Percentiles rank a stretch among this genome's conserved stretches.
Evolutionary conservation across 2,797 vertebrate genomes (phyloP).

Genomic region (Galaxias olidus): DNA sequence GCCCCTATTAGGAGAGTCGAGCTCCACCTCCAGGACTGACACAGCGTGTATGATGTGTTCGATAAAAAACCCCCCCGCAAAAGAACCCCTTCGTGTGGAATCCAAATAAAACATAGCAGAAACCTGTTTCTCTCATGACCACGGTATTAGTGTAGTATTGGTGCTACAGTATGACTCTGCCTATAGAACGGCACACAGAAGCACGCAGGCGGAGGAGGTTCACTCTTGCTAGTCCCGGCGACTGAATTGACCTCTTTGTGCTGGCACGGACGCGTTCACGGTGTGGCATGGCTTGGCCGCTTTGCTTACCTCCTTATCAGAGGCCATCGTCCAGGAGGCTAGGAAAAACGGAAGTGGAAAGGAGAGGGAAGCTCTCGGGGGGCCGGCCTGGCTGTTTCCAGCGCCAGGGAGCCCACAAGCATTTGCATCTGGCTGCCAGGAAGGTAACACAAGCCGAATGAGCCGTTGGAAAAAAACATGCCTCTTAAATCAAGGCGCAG

Average conservation of each 20-base stretch:
- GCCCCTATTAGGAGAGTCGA: slow-evolving; percentile 16
- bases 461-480: slow-evolving; percentile 35
- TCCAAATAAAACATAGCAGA: too few species aligned
- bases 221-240: too few species aligned
- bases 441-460: slow-evolving; percentile 35
- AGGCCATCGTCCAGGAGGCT: slow-evolving; percentile 10
- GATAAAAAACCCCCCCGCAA: too few species aligned
- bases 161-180: too few species aligned
- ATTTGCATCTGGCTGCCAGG: slow-evolving; percentile 40
- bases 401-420: slow-evolving; percentile 3
- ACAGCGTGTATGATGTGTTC: neutral
- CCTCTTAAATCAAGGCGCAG: slow-evolving; percentile 33
- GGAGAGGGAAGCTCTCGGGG: slow-evolving; percentile 4
- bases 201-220: too few species aligned
- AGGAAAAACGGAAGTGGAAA: neutral
- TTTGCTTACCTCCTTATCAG: slow-evolving; percentile 10
- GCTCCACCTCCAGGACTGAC: neutral
- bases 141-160: too few species aligned
- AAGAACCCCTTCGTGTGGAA: too few species aligned
- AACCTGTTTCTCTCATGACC: too few species aligned
- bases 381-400: slow-evolving; percentile 15
- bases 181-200: too few species aligned
- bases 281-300: neutral
- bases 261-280: neutral
- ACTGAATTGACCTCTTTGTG: too few species aligned